Percentiles rank a stretch among this genome's conserved stretches.
phyloP scores from a whole-genome alignment of 2,888 invertebrate genomes.

The Melieria crassipennis region DNA sequence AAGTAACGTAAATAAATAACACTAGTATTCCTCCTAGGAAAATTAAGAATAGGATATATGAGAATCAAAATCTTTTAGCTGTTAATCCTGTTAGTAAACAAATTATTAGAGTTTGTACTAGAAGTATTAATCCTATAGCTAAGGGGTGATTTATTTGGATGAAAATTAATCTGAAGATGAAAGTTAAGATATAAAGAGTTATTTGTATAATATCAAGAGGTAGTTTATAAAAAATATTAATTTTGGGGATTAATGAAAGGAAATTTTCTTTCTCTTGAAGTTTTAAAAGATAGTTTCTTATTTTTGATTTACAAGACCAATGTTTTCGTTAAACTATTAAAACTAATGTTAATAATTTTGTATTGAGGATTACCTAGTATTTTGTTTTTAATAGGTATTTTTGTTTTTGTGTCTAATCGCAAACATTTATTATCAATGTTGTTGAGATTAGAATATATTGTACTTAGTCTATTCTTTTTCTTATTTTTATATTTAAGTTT shows the following conservation, averaged over 20 bases:
- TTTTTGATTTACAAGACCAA: constrained; percentile 76
- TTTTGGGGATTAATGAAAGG: constrained; percentile 75
- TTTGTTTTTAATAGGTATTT: constrained; percentile 68
- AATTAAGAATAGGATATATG: constrained; percentile 72
- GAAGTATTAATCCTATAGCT: constrained; percentile 69
- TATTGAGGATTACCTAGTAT: constrained; percentile 64
- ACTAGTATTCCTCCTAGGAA: constrained; percentile 74
- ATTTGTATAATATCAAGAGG: constrained; percentile 65
- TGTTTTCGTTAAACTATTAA: constrained; percentile 76
- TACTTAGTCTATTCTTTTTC: constrained; percentile 69
- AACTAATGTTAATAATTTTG: constrained; percentile 69
- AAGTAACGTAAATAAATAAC: constrained; percentile 74
- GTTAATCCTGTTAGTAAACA: constrained; percentile 67
- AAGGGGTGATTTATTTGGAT: constrained; percentile 68
- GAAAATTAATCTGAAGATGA: constrained; percentile 62
- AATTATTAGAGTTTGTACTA: constrained; percentile 68
- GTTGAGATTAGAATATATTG: constrained; percentile 72
- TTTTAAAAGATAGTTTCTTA: constrained; percentile 70
- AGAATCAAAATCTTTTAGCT: constrained; percentile 70
- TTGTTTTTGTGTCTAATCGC: constrained; percentile 69
- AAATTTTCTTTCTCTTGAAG: constrained; percentile 70
- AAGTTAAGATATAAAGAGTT: constrained; percentile 55
- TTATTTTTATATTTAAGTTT: constrained; percentile 67
- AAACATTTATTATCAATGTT: constrained; percentile 72
- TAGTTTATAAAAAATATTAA: constrained; percentile 77